These are phyloP conservation scores for Epinephelus cyanopodus DNA, from an alignment of 2,113 vertebrate genomes.

Conservation along the genomic window DNA sequence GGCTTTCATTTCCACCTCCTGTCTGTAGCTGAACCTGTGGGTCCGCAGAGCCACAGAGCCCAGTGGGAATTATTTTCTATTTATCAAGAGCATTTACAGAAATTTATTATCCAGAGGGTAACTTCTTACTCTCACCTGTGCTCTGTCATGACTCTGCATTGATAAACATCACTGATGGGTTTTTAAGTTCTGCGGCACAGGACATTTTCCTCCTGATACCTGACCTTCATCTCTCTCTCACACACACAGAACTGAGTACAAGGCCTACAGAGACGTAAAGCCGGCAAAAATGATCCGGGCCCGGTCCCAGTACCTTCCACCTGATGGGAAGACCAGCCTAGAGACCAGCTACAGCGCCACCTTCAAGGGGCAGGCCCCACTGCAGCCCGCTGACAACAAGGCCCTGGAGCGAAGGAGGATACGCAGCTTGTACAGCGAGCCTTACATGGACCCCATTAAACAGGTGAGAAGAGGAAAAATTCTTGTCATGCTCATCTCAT, in stretches of 20 bases:
- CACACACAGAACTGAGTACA: conserved; percentile 91
- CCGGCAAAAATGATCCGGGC: conserved; percentile 91
- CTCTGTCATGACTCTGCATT: not conserved
- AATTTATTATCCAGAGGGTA: not conserved
- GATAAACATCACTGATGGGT: not conserved
- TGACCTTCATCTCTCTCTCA: conserved; percentile 14
- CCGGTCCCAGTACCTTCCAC: conserved; percentile 92
- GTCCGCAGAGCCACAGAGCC: no score
- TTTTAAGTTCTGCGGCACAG: not conserved
- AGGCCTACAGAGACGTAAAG: conserved; percentile 92
- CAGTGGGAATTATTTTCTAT: not conserved
- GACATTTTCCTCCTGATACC: not conserved
- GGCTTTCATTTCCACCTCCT: no score
- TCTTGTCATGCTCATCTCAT: conserved; percentile 19
- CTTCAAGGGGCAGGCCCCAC: conserved; percentile 89
- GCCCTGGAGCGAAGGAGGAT: conserved; percentile 92
- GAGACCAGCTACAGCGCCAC: conserved; percentile 96
- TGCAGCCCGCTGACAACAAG: conserved; percentile 88
- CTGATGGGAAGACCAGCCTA: conserved; percentile 88
- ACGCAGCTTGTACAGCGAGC: conserved; percentile 96
- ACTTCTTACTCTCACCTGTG: not conserved
- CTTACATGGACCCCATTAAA: conserved; percentile 89
- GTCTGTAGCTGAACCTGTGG: no score
- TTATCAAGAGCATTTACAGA: not conserved
- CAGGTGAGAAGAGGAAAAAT: conserved; percentile 83